phyloP scores from a whole-genome alignment of 2,113 vertebrate species.

The Nannobrachium achirus region DNA sequence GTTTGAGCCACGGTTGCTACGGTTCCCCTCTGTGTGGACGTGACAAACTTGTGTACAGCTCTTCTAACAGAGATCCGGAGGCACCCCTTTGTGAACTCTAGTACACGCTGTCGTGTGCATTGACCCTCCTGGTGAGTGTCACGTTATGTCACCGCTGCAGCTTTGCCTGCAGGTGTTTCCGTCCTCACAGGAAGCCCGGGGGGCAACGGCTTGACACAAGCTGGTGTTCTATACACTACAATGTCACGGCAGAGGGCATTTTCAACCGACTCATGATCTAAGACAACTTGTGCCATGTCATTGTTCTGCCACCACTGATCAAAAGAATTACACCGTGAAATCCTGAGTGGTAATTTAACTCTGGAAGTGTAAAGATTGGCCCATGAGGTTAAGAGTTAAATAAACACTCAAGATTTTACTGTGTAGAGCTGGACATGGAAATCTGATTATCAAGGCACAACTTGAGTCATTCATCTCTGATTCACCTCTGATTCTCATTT shows the following conservation, averaged over 20 bases:
- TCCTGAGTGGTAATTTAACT: no score
- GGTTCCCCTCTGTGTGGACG: background rate
- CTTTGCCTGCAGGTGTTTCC: slow-evolving; percentile 37
- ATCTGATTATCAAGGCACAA: background rate
- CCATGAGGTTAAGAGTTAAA: no score
- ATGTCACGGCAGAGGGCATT: background rate
- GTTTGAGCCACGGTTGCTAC: background rate
- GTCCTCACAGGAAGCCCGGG: background rate
- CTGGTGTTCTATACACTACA: background rate
- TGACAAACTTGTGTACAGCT: background rate
- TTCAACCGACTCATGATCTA: background rate
- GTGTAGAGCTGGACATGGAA: background rate
- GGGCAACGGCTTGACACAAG: background rate
- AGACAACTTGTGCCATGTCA: background rate
- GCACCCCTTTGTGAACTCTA: background rate
- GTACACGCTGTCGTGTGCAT: background rate
- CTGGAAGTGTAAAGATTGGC: no score
- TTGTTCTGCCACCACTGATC: background rate
- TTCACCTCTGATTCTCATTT: no score
- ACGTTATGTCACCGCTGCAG: background rate
- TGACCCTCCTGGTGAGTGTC: slow-evolving; percentile 6
- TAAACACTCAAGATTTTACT: no score
- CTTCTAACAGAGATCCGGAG: background rate
- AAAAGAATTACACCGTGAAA: background rate
- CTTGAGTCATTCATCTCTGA: no score